These are phyloP conservation scores for Trichoplusia ni DNA, from an alignment of 1,140 invertebrate species.

Conservation along the genomic window DNA sequence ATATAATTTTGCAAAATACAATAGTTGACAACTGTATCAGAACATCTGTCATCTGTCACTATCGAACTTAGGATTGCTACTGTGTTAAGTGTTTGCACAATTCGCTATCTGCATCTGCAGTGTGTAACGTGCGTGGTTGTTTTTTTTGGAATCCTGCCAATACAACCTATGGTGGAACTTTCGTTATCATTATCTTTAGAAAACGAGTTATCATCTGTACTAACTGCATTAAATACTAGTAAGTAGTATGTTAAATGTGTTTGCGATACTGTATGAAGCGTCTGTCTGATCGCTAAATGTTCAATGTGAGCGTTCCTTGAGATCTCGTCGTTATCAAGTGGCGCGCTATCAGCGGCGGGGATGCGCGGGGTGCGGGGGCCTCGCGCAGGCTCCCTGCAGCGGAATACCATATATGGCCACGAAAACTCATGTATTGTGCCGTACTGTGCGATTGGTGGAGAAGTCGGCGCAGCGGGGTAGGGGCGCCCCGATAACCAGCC, in stretches of 20 bases:
- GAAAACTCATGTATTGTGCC: constrained; percentile 70
- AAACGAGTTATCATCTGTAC: too few species aligned
- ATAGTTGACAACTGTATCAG: too few species aligned
- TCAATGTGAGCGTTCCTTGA: constrained; percentile 40
- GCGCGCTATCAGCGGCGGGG: constrained; percentile 63
- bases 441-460: constrained; percentile 67
- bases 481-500: constrained; percentile 74
- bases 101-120: neutral
- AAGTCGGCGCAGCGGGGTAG: constrained; percentile 63
- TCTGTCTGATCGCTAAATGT: constrained; percentile 39
- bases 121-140: constrained; percentile 9
- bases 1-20: too few species aligned
- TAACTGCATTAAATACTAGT: too few species aligned
- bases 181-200: constrained; percentile 32
- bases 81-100: too few species aligned
- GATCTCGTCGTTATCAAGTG: constrained; percentile 65
- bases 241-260: too few species aligned
- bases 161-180: constrained; percentile 26
- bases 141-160: constrained; percentile 35
- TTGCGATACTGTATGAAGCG: constrained; percentile 15
- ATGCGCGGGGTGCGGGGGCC: constrained; percentile 51
- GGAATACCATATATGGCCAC: constrained; percentile 80
- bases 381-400: constrained; percentile 76
- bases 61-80: too few species aligned
- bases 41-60: neutral